These are phyloP conservation scores for Mugil cephalus DNA, from an alignment of 2,113 vertebrate species.

Conservation along the genomic window DNA sequence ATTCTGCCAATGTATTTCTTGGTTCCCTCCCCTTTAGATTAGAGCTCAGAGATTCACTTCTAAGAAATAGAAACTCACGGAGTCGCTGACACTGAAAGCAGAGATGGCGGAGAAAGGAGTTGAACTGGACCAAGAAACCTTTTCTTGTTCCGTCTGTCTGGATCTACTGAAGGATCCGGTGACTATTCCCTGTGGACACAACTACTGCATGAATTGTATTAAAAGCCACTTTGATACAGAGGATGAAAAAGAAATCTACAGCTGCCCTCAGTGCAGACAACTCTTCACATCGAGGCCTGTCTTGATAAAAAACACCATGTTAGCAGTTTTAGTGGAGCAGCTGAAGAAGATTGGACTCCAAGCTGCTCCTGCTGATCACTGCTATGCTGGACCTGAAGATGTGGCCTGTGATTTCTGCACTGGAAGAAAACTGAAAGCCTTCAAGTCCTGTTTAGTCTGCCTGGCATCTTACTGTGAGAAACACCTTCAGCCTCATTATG, in stretches of 20 bases:
- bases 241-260: too few relatives aligned
- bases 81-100: background rate
- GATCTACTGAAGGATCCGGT: constrained; percentile 34
- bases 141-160: constrained; percentile 22
- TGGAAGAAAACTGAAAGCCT: too few relatives aligned
- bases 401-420: too few relatives aligned
- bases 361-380: background rate
- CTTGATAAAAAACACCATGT: background rate
- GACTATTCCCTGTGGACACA: constrained; percentile 33
- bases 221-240: background rate
- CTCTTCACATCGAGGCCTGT: too few relatives aligned
- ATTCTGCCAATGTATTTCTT: too few relatives aligned
- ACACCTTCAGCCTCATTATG: too few relatives aligned
- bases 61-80: background rate
- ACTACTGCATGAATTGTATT: constrained; percentile 33
- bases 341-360: constrained; percentile 37
- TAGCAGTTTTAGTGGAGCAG: constrained; percentile 31
- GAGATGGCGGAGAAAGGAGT: constrained; percentile 8
- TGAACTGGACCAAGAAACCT: background rate
- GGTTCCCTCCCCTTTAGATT: background rate
- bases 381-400: too few relatives aligned
- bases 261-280: too few relatives aligned
- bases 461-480: too few relatives aligned
- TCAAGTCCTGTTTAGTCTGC: too few relatives aligned
- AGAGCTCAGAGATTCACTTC: background rate